Evolutionary conservation across 1,140 invertebrate species (phyloP), one percentile per base, ranked within the genome.

Genomic region (Cotesia typhae): DNA sequence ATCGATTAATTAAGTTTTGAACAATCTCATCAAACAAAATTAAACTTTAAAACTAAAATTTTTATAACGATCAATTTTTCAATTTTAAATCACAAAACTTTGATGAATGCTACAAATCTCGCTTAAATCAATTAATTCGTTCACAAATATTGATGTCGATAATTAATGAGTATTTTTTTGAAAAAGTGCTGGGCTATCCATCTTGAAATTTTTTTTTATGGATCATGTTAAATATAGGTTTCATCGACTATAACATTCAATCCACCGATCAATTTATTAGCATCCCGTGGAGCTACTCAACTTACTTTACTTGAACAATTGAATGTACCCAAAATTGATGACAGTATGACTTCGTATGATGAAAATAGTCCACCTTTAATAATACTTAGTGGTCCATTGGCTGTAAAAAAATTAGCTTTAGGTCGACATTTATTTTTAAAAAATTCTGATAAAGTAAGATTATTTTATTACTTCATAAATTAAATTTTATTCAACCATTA

Each of bases 281-380:
- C 77, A 37, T 77, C 78, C 12, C 76, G 76, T 57, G 79, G 63
- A 20, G 70, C 79, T 2, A 79, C 80, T 4, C 82, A 81, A 75
- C 55, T 82, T 51, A 78, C 73, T n/a, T 73, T 83, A 6, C 55
- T 83, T 20, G 81, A 83, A 10, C 79, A 82, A 57, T 77, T 83
- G 68, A 83, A 72, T 53, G 66, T 55, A 4, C 76, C 67, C 6
- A 81, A 74, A 17, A 80, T 80, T 67, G 73, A 77, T 65, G 47
- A 65, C 5, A 77, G 80, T 38, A 67, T 82, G 5, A 73, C 63
- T 67, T 76, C 81, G 5, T 82, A 81, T 14, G 81, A 83, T 70
- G 63, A 81, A 71, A 10, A 67, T 4, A 74, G 69, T 10, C 81
- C 78, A 63, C 79, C 77, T 53, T 57, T 83, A 28, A 69, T 83